phyloP scores from a whole-genome alignment of 2,888 invertebrate species.

The Hofmannophila pseudospretella region DNA sequence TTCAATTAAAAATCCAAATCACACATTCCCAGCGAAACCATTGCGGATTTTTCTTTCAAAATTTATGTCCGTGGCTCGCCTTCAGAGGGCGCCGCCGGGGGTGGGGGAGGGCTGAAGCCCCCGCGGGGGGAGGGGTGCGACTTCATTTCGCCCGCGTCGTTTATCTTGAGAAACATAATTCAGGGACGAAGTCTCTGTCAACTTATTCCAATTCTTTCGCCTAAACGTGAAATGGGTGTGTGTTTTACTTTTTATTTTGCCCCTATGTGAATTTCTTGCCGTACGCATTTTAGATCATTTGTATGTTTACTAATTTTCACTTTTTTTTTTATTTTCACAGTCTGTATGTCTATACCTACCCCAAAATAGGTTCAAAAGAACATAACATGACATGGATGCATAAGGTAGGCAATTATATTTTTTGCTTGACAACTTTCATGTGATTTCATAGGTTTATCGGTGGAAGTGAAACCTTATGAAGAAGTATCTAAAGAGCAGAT shows the following conservation, averaged over 20 bases:
- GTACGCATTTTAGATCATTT: too few species aligned
- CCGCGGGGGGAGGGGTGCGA: slow-evolving; percentile 60
- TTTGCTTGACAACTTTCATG: too few species aligned
- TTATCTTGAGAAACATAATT: slow-evolving; percentile 85
- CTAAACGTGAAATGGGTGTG: slow-evolving; percentile 72
- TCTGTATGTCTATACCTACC: too few species aligned
- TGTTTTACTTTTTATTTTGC: slow-evolving; percentile 51
- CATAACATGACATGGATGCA: too few species aligned
- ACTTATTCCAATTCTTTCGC: slow-evolving; percentile 78
- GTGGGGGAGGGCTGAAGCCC: slow-evolving; percentile 13
- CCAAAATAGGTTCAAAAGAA: too few species aligned
- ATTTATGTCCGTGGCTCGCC: slow-evolving; percentile 67
- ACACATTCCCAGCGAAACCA: slow-evolving; percentile 68
- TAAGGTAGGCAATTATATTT: too few species aligned
- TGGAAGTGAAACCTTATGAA: too few species aligned
- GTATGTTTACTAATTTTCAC: background rate
- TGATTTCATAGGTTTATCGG: too few species aligned
- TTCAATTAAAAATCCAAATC: slow-evolving; percentile 76
- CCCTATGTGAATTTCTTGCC: slow-evolving; percentile 17
- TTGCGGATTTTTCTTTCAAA: slow-evolving; percentile 74
- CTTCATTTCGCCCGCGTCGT: slow-evolving; percentile 85
- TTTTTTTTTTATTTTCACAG: too few species aligned
- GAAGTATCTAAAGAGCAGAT: too few species aligned
- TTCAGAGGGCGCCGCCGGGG: slow-evolving; percentile 45
- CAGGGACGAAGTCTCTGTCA: slow-evolving; percentile 78